These are phyloP conservation scores for Prionailurus viverrinus DNA, from an alignment of 2,113 vertebrate species.

Conservation along the genomic window DNA sequence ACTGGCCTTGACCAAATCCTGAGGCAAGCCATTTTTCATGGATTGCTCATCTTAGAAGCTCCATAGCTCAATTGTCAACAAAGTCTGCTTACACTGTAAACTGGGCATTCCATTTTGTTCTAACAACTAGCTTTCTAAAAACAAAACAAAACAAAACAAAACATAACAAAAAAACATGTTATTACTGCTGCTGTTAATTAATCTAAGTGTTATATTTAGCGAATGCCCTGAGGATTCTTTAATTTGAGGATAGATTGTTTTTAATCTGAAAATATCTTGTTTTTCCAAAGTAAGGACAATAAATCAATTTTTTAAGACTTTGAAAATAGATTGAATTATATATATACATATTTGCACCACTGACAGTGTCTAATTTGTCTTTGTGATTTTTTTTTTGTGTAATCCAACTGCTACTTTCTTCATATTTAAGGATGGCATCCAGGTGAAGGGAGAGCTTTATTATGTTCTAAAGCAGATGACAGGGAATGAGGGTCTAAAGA, in stretches of 20 bases:
- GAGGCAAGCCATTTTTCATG: conserved; percentile 75
- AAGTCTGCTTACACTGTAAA: conserved; percentile 59
- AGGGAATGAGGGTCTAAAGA: not conserved
- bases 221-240: conserved; percentile 27
- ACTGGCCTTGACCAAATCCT: conserved; percentile 47
- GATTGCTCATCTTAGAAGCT: conserved; percentile 65
- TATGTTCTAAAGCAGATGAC: not conserved
- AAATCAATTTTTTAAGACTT: conserved; percentile 41
- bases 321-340: conserved; percentile 15
- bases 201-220: conserved; percentile 66
- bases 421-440: not conserved
- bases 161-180: conserved; percentile 5
- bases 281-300: not conserved
- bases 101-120: conserved; percentile 63
- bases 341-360: not conserved
- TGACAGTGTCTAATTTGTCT: conserved; percentile 55
- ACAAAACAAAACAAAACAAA: not conserved
- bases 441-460: not conserved
- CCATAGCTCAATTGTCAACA: conserved; percentile 69
- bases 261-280: conserved; percentile 6
- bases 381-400: conserved; percentile 58
- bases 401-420: conserved; percentile 11
- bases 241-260: conserved; percentile 50
- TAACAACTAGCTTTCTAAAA: conserved; percentile 62
- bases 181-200: conserved; percentile 53